These are phyloP conservation scores for Ophthalmolycus amberensis DNA, from an alignment of 2,113 vertebrate species.

Conservation along the genomic window DNA sequence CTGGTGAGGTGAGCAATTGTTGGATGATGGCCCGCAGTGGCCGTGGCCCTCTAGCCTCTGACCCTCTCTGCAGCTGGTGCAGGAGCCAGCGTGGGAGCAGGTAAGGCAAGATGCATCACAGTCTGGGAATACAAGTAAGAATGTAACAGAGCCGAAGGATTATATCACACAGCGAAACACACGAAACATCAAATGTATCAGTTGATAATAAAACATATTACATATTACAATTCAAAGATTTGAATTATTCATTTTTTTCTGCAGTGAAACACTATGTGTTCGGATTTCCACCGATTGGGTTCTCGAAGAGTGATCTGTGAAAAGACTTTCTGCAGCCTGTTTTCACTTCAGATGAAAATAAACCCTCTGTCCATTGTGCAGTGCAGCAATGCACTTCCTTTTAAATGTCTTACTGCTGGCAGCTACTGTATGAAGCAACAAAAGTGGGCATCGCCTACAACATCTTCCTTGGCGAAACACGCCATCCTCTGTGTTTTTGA, in stretches of 20 bases:
- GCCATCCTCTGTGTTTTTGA: conserved; percentile 49
- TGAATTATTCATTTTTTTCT: background rate
- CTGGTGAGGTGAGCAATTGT: conserved; percentile 76
- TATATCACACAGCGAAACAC: background rate
- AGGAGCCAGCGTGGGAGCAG: conserved; percentile 81
- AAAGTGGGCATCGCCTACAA: conserved; percentile 52
- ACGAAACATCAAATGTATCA: background rate
- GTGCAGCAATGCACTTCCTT: conserved; percentile 9
- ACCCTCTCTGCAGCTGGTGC: conserved; percentile 84
- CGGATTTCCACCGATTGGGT: background rate
- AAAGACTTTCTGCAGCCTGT: conserved; percentile 7
- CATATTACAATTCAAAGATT: background rate
- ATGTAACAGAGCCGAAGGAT: background rate
- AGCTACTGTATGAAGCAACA: conserved; percentile 44
- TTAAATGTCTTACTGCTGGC: conserved; percentile 19
- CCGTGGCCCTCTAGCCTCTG: conserved; percentile 60
- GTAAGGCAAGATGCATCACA: conserved; percentile 85
- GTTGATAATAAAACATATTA: background rate
- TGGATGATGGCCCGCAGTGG: conserved; percentile 72
- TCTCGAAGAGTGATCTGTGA: background rate
- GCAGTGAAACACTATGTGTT: background rate
- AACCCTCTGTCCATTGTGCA: conserved; percentile 27
- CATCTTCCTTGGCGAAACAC: conserved; percentile 35
- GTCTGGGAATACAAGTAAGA: conserved; percentile 73
- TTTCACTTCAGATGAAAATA: conserved; percentile 9